A percentile compares a stretch with the other conserved stretches of the same genome.
phyloP scores from a whole-genome alignment of 2,797 vertebrate species.

The Phalanger gymnotis region DNA sequence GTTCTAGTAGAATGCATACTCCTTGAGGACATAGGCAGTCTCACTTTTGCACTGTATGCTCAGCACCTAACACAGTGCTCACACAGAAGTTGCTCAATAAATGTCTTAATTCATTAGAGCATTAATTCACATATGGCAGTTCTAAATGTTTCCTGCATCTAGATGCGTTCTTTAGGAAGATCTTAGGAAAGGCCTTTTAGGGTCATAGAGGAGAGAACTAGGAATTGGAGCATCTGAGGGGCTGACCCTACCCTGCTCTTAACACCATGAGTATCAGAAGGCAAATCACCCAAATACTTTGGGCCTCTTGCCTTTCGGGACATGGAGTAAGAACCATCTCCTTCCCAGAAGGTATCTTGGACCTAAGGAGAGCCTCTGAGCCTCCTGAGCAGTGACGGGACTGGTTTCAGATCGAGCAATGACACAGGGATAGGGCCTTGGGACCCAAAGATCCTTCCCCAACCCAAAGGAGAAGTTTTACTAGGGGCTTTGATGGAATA shows the following conservation, averaged over 20 bases:
- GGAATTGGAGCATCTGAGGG: neutral
- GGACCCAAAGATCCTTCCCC: constrained; percentile 37
- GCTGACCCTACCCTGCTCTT: neutral
- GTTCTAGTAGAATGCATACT: neutral
- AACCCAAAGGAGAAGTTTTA: constrained; percentile 54
- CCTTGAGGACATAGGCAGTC: neutral
- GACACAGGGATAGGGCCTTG: constrained; percentile 38
- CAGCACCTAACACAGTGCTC: neutral
- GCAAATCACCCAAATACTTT: neutral
- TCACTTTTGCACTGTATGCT: neutral
- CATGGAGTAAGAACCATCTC: neutral
- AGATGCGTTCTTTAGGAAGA: neutral
- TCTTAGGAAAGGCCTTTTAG: neutral
- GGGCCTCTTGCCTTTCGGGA: neutral
- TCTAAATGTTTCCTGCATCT: neutral
- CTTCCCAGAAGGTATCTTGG: constrained; percentile 9
- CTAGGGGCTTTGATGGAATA: constrained; percentile 51
- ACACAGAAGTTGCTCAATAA: neutral
- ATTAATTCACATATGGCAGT: neutral
- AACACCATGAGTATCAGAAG: neutral
- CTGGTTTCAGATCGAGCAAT: constrained; percentile 44
- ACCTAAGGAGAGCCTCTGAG: neutral
- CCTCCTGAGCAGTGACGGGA: neutral
- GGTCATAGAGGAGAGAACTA: neutral
- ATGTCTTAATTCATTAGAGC: neutral